These are phyloP conservation scores for Protobothrops flavoviridis DNA, from an alignment of 2,113 vertebrate species.

Conservation along the genomic window DNA sequence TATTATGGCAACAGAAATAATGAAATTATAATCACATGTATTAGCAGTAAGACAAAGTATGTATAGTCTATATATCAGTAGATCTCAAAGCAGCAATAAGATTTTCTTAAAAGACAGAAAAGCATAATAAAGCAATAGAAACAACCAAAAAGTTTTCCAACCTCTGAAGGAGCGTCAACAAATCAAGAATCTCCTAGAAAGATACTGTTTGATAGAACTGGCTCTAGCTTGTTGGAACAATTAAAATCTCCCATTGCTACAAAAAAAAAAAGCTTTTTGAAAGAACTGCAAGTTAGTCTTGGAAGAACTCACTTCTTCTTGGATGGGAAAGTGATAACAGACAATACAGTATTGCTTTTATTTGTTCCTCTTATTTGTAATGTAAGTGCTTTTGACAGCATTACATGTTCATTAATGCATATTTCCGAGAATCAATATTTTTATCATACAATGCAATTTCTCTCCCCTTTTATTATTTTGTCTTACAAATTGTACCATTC, in stretches of 20 bases:
- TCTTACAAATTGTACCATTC: neutral
- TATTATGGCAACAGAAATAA: neutral
- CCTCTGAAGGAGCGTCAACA: neutral
- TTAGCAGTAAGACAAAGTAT: neutral
- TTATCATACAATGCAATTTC: neutral
- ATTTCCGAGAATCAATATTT: neutral
- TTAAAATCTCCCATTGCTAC: neutral
- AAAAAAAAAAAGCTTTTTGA: neutral
- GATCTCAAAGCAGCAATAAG: neutral
- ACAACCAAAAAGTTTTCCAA: neutral
- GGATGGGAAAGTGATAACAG: neutral
- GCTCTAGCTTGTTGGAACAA: neutral
- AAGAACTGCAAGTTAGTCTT: neutral
- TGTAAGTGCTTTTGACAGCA: neutral
- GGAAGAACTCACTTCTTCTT: neutral
- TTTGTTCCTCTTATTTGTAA: neutral
- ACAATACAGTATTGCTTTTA: neutral
- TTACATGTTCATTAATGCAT: neutral
- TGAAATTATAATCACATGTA: neutral
- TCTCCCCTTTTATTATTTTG: neutral
- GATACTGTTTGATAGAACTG: neutral
- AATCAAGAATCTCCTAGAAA: neutral
- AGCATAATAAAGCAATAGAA: neutral
- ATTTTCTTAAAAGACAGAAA: neutral
- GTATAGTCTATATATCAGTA: neutral